These are phyloP conservation scores for Parnassius orleans DNA, from an alignment of 2,888 invertebrate species.

Conservation along the genomic window DNA sequence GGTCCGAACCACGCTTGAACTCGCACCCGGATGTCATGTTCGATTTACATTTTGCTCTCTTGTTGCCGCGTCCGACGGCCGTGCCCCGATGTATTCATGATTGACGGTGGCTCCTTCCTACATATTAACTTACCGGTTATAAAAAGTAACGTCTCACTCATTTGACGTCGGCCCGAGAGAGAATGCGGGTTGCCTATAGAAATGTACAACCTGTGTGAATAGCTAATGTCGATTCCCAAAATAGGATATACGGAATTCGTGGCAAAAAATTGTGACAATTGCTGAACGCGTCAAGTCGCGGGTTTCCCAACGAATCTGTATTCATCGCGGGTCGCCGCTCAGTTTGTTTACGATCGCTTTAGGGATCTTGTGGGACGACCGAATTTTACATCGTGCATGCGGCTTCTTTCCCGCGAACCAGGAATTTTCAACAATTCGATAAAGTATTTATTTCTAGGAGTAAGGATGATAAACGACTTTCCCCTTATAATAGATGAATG, in stretches of 20 bases:
- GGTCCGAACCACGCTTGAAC: slow-evolving; percentile 48
- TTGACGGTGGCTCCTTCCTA: slow-evolving; percentile 46
- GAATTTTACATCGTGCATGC: background rate
- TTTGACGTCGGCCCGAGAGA: slow-evolving; percentile 16
- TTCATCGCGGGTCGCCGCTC: slow-evolving; percentile 45
- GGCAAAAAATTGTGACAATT: slow-evolving; percentile 49
- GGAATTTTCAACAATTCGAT: no score
- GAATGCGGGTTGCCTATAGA: slow-evolving; percentile 13
- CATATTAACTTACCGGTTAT: slow-evolving; percentile 26
- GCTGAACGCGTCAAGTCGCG: slow-evolving; percentile 40
- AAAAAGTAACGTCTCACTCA: slow-evolving; percentile 38
- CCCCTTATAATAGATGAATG: slow-evolving; percentile 28
- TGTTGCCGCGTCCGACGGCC: slow-evolving; percentile 48
- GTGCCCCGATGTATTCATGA: slow-evolving; percentile 46
- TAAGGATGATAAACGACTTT: slow-evolving; percentile 36
- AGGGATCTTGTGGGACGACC: slow-evolving; percentile 27
- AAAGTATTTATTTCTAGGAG: no score
- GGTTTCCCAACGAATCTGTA: slow-evolving; percentile 67
- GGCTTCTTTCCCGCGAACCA: slow-evolving; percentile 35
- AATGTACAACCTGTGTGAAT: slow-evolving; percentile 11
- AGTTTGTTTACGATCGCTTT: slow-evolving; percentile 52
- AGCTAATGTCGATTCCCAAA: slow-evolving; percentile 33
- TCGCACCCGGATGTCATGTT: slow-evolving; percentile 76
- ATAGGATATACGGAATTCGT: slow-evolving; percentile 40
- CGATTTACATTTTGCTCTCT: slow-evolving; percentile 64